Evolutionary conservation across 1,140 invertebrate genomes (phyloP), one percentile per base, ranked within the genome.

Genomic region (Drosophila busckii): DNA sequence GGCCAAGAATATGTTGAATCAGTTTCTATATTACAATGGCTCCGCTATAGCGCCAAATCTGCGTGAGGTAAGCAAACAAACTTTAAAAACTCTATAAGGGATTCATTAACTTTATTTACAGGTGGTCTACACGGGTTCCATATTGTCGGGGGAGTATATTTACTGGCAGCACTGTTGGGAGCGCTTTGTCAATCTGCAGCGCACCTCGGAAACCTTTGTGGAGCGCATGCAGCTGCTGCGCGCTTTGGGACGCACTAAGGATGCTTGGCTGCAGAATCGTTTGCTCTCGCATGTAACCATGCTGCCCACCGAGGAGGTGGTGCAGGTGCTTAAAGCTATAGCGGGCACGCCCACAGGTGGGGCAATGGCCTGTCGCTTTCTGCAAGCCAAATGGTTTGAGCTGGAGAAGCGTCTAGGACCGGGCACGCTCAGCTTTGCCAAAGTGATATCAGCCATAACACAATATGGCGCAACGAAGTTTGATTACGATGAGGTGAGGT

Each of bases 161-260:
- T 94, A 94, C 56, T 95, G 94, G 94, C 89, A 92, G 31, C 90
- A 91, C 73, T 93, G 92, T 55, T 95, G 93, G 91, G 84, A 91
- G 3, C 89, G 89, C 23, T 95, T 93, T 19, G 64, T 83, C 0
- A 61, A 56, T 20, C 50, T 87, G 13, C 86, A 90, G 90, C 61
- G 90, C 88, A 42, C 90, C 88, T 48, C 89, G 88, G 60, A 89
- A 91, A 50, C 80, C 1, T 91, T 93, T 3, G 93, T 92, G 56
- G 93, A 95, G 62, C 91, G 92, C 31, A 90, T 90, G 68, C 88
- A 93, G 17, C 87, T 94, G 64, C 85, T 94, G 1, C 89, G 90
- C 55, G 92, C 93, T 1, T 73, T 95, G 12, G 92, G 92, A 2
- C 87, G 90, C 2, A 91, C 93, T 4, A 89, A 89, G 34, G 93